Evolutionary conservation across 2,888 invertebrate species (phyloP).

Genomic region (Junonia oenone): DNA sequence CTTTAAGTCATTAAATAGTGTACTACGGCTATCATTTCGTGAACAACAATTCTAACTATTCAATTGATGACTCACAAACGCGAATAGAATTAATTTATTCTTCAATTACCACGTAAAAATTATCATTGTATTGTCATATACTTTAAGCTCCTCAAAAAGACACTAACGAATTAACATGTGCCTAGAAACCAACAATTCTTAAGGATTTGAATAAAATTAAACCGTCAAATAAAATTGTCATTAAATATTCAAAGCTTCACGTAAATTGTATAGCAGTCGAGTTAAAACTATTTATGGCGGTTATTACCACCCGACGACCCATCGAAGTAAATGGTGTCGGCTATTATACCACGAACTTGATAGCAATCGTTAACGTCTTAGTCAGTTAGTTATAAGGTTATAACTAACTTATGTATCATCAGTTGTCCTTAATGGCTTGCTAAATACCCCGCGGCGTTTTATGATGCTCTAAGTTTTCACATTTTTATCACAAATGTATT

Average conservation of each 20-base stretch:
- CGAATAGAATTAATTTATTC: neutral
- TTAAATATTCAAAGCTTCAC: neutral
- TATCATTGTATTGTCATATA: neutral
- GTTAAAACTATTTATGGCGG: slow-evolving; percentile 12
- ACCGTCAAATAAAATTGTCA: neutral
- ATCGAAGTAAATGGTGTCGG: slow-evolving; percentile 19
- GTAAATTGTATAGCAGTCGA: neutral
- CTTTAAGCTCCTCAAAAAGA: neutral
- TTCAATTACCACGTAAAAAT: neutral
- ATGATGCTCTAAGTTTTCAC: neutral
- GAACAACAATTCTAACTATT: neutral
- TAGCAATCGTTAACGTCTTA: slow-evolving; percentile 21
- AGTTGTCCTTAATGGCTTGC: slow-evolving; percentile 6
- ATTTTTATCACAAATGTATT: neutral
- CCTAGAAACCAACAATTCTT: neutral
- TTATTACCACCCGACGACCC: slow-evolving; percentile 18
- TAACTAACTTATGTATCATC: slow-evolving; percentile 16
- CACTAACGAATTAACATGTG: neutral
- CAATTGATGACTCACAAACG: neutral
- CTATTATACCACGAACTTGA: slow-evolving; percentile 21
- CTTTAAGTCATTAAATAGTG: slow-evolving; percentile 2
- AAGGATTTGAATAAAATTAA: neutral
- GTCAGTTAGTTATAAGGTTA: slow-evolving; percentile 4
- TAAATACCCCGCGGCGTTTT: neutral
- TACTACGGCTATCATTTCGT: neutral